Conservation (phyloP, 92 coral and sea anemone genomes). For the Metridium senile region DNA sequence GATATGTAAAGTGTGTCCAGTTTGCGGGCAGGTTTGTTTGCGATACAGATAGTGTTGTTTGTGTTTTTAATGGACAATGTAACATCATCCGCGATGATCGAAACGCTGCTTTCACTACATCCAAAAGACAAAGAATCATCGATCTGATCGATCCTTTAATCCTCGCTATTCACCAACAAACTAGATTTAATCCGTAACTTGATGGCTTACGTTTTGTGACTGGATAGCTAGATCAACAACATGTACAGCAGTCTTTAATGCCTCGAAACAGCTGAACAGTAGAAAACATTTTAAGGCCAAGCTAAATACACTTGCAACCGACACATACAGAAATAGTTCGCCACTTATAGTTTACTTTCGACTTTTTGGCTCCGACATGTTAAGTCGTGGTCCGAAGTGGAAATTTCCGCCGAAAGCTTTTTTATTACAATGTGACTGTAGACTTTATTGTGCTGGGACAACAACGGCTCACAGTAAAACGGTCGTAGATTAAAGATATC, state of each 20-base stretch:
- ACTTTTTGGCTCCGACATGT: constrained; percentile 26
- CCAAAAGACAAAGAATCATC: constrained; percentile 18
- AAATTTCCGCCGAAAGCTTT: constrained; percentile 58
- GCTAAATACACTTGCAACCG: constrained; percentile 14
- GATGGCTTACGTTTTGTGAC: constrained; percentile 8
- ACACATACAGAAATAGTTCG: constrained; percentile 23
- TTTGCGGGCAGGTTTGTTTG: constrained; percentile 52
- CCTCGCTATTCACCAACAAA: constrained; percentile 39
- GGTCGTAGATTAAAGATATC: constrained; percentile 2
- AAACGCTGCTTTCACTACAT: constrained; percentile 40
- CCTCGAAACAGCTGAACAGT: constrained; percentile 25
- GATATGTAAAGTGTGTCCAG: constrained; percentile 31
- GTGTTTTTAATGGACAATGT: constrained; percentile 54
- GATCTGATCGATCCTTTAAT: constrained; percentile 19
- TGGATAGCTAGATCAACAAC: constrained; percentile 22
- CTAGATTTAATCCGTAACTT: constrained; percentile 25
- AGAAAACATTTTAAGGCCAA: constrained; percentile 18
- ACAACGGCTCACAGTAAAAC: neutral
- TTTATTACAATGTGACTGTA: constrained; percentile 46
- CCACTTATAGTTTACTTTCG: constrained; percentile 47
- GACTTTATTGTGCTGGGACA: constrained; percentile 21
- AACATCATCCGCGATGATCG: constrained; percentile 38
- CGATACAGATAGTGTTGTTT: constrained; percentile 42
- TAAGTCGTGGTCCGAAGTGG: constrained; percentile 58
- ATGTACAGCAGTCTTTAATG: constrained; percentile 13